Conservation (phyloP, 2,888 invertebrate species). For the Aricia artaxerxes region DNA sequence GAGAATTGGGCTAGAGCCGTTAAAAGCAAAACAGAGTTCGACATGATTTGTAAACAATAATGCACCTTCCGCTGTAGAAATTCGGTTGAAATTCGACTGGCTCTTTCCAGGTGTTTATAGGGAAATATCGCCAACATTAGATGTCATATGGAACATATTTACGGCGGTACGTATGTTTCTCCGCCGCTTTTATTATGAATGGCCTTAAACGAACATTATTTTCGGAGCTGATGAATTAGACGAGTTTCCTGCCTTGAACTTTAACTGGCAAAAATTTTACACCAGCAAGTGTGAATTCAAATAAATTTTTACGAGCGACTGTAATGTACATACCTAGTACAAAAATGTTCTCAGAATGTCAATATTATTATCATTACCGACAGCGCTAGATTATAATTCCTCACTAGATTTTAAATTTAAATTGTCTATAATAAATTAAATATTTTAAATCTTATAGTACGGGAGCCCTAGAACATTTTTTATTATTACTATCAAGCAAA, state of each 20-base stretch:
- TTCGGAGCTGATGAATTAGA: constrained; percentile 24
- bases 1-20: constrained; percentile 11
- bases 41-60: neutral
- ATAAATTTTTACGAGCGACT: neutral
- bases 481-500: too few species aligned
- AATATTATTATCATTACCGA: too few species aligned
- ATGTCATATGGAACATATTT: constrained; percentile 29
- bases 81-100: neutral
- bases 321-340: too few species aligned
- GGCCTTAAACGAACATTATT: constrained; percentile 23
- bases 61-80: neutral
- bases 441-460: too few species aligned
- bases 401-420: too few species aligned
- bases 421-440: too few species aligned
- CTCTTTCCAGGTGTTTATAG: neutral
- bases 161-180: constrained; percentile 26
- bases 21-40: constrained; percentile 22
- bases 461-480: too few species aligned
- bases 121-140: constrained; percentile 26
- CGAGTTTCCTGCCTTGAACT: constrained; percentile 10
- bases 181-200: constrained; percentile 20
- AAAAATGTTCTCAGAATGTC: too few species aligned
- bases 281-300: neutral
- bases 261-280: neutral
- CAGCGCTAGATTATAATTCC: too few species aligned